Evolutionary conservation across 2,113 vertebrate genomes (phyloP).

Genomic region (Columba janthina): DNA sequence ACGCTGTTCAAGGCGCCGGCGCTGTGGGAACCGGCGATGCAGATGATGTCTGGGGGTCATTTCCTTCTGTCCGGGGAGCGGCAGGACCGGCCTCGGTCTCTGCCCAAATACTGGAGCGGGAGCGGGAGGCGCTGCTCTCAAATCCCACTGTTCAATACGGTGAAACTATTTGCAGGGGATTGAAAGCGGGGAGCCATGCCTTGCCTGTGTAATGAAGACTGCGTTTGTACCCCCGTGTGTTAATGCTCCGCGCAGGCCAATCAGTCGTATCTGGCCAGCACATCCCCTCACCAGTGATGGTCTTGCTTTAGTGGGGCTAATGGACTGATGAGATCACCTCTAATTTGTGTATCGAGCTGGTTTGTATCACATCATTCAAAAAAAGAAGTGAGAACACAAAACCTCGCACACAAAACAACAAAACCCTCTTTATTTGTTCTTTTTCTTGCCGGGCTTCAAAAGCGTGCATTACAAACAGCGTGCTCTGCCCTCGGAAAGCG

Average conservation of each 20-base stretch:
- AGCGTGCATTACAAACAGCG: neutral
- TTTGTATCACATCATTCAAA: conserved; percentile 61
- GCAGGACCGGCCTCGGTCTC: neutral
- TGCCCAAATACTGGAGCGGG: neutral
- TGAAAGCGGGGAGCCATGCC: conserved; percentile 60
- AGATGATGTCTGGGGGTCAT: neutral
- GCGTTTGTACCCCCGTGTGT: neutral
- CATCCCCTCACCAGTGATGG: conserved; percentile 66
- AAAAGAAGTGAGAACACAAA: neutral
- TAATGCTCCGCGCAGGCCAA: conserved; percentile 31
- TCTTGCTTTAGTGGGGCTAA: conserved; percentile 28
- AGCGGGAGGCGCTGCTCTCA: neutral
- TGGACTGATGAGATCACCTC: conserved; percentile 74
- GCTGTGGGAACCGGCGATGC: neutral
- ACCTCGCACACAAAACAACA: conserved; percentile 8
- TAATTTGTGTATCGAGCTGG: conserved; percentile 59
- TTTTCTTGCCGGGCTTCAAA: conserved; percentile 33
- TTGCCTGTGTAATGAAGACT: conserved; percentile 64
- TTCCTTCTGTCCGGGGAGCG: neutral
- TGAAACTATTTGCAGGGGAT: neutral
- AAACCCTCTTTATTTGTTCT: conserved; percentile 35
- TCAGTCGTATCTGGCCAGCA: conserved; percentile 46
- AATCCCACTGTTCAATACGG: conserved; percentile 11
- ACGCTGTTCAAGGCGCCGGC: neutral
- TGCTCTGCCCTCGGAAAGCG: neutral